Conservation (phyloP, 2,113 vertebrate genomes). For the Oplegnathus fasciatus region DNA sequence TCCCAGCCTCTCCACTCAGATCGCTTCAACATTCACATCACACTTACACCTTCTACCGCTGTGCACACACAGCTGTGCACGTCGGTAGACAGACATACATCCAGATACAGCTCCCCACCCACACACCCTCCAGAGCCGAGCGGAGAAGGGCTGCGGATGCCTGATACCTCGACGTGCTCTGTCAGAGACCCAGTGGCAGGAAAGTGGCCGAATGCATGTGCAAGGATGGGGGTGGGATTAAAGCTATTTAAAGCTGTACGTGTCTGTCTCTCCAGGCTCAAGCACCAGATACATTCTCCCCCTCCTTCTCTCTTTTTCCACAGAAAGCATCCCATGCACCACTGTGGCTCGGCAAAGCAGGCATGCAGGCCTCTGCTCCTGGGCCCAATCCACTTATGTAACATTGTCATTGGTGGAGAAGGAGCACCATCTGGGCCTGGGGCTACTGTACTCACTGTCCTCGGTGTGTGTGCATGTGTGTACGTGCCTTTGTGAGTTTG, state of each 20-base stretch:
- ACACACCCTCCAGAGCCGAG: conserved; percentile 29
- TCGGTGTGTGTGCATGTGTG: conserved; percentile 26
- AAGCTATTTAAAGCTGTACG: conserved; percentile 81
- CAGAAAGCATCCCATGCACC: conserved; percentile 64
- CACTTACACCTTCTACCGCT: conserved; percentile 42
- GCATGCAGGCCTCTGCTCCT: conserved; percentile 66
- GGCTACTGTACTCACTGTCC: conserved; percentile 71
- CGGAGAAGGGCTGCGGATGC: conserved; percentile 37
- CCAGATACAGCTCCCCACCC: conserved; percentile 31
- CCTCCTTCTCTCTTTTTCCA: conserved; percentile 37
- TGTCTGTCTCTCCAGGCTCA: conserved; percentile 70
- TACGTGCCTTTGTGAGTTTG: conserved; percentile 34
- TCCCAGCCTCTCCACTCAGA: conserved; percentile 20
- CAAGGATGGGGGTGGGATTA: conserved; percentile 74
- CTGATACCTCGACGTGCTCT: conserved; percentile 59
- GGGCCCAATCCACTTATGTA: conserved; percentile 76
- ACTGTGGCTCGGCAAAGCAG: conserved; percentile 54
- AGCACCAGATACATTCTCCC: conserved; percentile 59
- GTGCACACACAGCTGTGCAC: conserved; percentile 20
- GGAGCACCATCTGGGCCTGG: conserved; percentile 77
- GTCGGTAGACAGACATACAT: conserved; percentile 32
- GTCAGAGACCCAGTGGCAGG: conserved; percentile 67
- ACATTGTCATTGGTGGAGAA: conserved; percentile 73
- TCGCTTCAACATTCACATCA: conserved; percentile 48
- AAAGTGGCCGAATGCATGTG: conserved; percentile 74